Base-by-base conservation (phyloP, 2,113 vertebrate species). In the Cebus imitator region DNA sequence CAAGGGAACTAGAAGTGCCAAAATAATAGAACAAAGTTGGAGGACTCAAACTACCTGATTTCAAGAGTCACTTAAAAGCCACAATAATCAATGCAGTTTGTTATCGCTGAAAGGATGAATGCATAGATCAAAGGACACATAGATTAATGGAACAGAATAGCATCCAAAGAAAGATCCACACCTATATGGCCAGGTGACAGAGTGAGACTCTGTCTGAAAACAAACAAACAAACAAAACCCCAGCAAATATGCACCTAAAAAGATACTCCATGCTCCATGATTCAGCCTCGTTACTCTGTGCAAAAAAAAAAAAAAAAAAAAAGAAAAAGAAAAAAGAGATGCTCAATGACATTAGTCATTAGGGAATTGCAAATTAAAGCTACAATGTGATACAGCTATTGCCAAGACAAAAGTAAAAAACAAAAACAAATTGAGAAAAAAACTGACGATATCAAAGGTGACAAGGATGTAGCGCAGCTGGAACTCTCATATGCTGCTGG, bases 51-150 rank as follows among this genome's bases (percentile, higher is more conserved):
- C 27, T 76, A 73, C 8, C 13, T 83, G 68, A 66, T 17, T 73
- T 87, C 66, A 75, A 55, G 25, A 87, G 32, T 37, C 75, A 87
- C 45, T 82, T 55, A 45, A 40, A 76, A 92, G 32, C 1, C 50
- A 25, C 81, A 58, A 48, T 48, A 37, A 75, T 23, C 48, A 55
- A 43, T 23, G 17, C 55, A 21, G 18, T 6, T 4, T 16, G 23
- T 23, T 75, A 20, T 8, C 55, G 12, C 52, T 35, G 37, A 23
- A 87, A 75, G 10, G 10, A 27, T n/a, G 9, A 9, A 10, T 40
- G 8, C 1, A 8, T 9, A 30, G n/a, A 11, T 35, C 11, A 45
- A 1, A 16, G 32, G 9, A 25, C 35, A 9, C 1, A 4, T n/a
- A 25, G 40, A 18, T 57, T 6, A 64, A 3, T 35, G 40, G 50